Conservation (phyloP, 2,888 invertebrate genomes). For the Endotricha flammealis region DNA sequence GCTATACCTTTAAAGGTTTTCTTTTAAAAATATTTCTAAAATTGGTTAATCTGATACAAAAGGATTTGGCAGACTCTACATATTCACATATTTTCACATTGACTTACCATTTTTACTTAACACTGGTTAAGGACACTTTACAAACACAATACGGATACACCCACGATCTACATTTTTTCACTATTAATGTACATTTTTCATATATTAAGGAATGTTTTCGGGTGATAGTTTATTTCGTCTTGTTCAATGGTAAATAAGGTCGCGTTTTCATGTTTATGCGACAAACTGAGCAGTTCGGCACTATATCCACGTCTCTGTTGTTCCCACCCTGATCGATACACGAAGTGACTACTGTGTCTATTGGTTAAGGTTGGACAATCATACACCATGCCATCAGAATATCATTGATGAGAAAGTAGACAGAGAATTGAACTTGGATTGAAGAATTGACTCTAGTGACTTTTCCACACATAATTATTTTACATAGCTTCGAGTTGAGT, state of each 20-base stretch:
- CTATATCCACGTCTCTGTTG: slow-evolving; percentile 53
- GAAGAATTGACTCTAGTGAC: too few species aligned
- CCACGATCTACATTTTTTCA: slow-evolving; percentile 4
- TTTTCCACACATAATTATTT: too few species aligned
- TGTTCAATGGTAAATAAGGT: slow-evolving; percentile 46
- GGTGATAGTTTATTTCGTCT: slow-evolving; percentile 29
- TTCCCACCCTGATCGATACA: slow-evolving; percentile 61
- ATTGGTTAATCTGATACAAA: too few species aligned
- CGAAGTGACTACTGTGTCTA: slow-evolving; percentile 56
- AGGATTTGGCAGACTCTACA: too few species aligned
- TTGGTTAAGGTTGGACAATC: slow-evolving; percentile 13
- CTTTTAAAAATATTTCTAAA: too few species aligned
- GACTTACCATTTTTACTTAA: slow-evolving; percentile 6
- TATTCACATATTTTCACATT: too few species aligned
- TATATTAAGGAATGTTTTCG: slow-evolving; percentile 11
- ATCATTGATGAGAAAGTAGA: too few species aligned
- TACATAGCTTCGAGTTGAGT: too few species aligned
- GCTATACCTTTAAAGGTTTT: too few species aligned
- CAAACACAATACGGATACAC: not conserved
- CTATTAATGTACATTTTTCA: not conserved
- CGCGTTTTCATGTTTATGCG: slow-evolving; percentile 67
- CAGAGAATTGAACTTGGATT: too few species aligned
- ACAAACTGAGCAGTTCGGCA: slow-evolving; percentile 53
- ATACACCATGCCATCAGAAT: too few species aligned
- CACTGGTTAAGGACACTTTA: slow-evolving; percentile 7